Conservation (phyloP, 2,888 invertebrate genomes). For the Drosophila affinis region DNA sequence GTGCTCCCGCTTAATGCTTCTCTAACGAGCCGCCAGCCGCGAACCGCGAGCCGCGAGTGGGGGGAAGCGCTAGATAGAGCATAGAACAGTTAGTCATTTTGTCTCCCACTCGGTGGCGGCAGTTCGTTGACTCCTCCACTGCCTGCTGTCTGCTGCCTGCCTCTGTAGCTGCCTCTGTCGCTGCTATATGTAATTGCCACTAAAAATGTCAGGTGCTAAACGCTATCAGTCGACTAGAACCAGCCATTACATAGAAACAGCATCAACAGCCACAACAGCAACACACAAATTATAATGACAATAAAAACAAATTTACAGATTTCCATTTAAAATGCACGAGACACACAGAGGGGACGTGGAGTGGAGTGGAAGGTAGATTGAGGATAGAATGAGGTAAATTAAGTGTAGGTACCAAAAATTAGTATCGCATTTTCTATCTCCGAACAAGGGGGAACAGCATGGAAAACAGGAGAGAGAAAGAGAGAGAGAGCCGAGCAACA, state of each 20-base stretch:
- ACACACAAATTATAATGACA: conserved; percentile 72
- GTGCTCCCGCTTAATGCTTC: conserved; percentile 30
- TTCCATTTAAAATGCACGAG: conserved; percentile 67
- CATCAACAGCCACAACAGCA: conserved; percentile 29
- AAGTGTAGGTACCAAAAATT: conserved; percentile 74
- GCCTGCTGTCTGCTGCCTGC: conserved; percentile 29
- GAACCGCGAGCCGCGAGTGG: conserved; percentile 10
- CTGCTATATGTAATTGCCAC: conserved; percentile 72
- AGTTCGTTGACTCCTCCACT: conserved; percentile 41
- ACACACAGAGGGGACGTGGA: conserved; percentile 26
- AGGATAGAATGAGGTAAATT: conserved; percentile 46
- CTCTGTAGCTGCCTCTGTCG: conserved; percentile 59
- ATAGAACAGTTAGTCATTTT: conserved; percentile 39
- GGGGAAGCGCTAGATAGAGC: conserved; percentile 15
- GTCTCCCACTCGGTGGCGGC: conserved; percentile 45
- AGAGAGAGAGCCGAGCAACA: conserved; percentile 13
- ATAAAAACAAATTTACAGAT: conserved; percentile 78
- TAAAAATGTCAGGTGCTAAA: conserved; percentile 80
- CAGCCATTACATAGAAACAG: conserved; percentile 50
- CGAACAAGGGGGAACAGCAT: conserved; percentile 29
- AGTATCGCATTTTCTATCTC: conserved; percentile 69
- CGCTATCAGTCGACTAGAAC: conserved; percentile 80
- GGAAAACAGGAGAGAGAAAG: conserved; percentile 4
- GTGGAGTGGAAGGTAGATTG: conserved; percentile 2
- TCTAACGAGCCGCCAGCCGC: conserved; percentile 28